Evolutionary conservation across 1,140 invertebrate genomes (phyloP), one percentile per base, ranked within the genome.

Genomic region (Lutraria rhynchaena): DNA sequence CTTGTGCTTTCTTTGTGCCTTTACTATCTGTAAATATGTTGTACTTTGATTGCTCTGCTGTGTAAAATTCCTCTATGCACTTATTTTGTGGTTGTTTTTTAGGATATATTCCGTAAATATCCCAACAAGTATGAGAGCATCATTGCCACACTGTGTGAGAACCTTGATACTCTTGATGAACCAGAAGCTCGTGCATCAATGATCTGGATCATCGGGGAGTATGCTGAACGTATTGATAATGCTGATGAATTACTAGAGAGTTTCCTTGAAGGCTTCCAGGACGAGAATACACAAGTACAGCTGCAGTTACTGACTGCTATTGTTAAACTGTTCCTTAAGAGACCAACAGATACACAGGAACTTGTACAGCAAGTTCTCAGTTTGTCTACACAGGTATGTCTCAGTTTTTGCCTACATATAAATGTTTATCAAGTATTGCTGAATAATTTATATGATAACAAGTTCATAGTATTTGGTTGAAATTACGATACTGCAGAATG

Each of bases 71-170:
- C n/a, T n/a, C n/a, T n/a, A n/a, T n/a, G n/a, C n/a, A n/a, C n/a
- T n/a, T n/a, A n/a, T n/a, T n/a, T 41, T 41, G 37, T 41, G 5
- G 15, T 41, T 41, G 5, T 7, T 41, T 86, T 87, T 15, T 77
- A 93, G 94, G 99, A 99, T 91, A 99, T 99, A 85, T 99, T 99
- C 95, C 94, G 99, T 80, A 99, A 99, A 92, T 99, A 99, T 93
- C 99, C 99, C 1, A 99, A 99, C 91, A 99, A 99, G 93, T 99
- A 99, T 90, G 99, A 99, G 93, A 99, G 98, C 90, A 99, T 99
- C 90, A 99, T 99, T 90, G 99, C 98, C 61, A 99, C 99, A 0
- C 93, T 99, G 0, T 99, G 99, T 93, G 99, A 99, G 93, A 99
- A 99, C 93, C 93, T 99, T 71, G 99, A 99, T 89, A 99, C 99